Base-by-base conservation (phyloP, 2,113 vertebrate species). In the Dromaius novaehollandiae region DNA sequence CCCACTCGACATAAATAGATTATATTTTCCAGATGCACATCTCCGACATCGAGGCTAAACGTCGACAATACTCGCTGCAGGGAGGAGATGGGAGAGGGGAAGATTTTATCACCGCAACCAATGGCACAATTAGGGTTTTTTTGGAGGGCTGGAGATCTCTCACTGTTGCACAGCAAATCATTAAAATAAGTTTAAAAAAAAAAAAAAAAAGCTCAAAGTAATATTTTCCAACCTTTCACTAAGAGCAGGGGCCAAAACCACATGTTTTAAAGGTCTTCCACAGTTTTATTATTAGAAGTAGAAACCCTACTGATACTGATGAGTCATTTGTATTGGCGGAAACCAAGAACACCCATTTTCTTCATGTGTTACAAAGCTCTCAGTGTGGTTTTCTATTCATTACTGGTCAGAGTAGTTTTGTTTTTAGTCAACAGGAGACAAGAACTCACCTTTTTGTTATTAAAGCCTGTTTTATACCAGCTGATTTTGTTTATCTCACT, bases 151-250 rank as follows among this genome's bases (percentile, higher is more conserved):
- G 1, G 5, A 89, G 48, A 74, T 53, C 56, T 87, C 83, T 42
- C 50, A 34, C 28, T 89, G 73, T 15, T 48, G n/a, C 22, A 50
- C 20, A 58, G 75, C 50, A 93, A 95, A 97, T 92, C 81, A 93
- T 40, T 65, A 93, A 95, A 92, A 32, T 69, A 77, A 92, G 12
- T 56, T 32, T 69, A 60, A n/a, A n/a, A n/a, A n/a, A n/a, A 71
- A 77, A 84, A 75, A 70, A 65, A 91, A 92, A 92, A 85, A 53
- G 3, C 79, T 97, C 81, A 21, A 97, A 97, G 96, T 97, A 97
- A 98, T 94, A 97, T 98, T 98, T 98, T 98, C 98, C 98, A 98
- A 98, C 98, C 98, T 98, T 98, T 98, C 98, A 98, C 98, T 97
- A 93, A 95, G 86, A 97, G 93, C 89, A 84, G 92, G 90, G 97